These are phyloP conservation scores for Bombus turneri DNA, from an alignment of 1,140 invertebrate species.

Conservation along the genomic window DNA sequence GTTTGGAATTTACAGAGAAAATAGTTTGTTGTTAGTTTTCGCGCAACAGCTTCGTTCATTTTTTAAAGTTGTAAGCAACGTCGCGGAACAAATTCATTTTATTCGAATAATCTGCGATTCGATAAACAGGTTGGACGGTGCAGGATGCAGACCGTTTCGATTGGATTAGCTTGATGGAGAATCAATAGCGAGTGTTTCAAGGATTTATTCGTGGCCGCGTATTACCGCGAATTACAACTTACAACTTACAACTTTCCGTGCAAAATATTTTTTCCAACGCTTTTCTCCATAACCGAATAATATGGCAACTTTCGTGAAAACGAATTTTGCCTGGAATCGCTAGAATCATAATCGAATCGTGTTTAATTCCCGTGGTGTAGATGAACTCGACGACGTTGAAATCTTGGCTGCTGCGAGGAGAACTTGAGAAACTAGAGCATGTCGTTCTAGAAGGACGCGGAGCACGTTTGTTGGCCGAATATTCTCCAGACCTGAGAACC, in stretches of 20 bases:
- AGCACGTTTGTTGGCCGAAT: slow-evolving; percentile 86
- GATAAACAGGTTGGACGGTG: not conserved
- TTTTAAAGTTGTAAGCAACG: no score
- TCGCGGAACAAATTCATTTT: not conserved
- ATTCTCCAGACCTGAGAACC: slow-evolving; percentile 86
- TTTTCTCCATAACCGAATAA: not conserved
- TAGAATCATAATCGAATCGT: not conserved
- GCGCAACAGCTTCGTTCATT: no score
- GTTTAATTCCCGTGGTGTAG: slow-evolving; percentile 58
- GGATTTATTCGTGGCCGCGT: not conserved
- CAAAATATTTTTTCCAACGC: not conserved
- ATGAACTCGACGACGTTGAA: slow-evolving; percentile 85
- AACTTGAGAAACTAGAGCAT: slow-evolving; percentile 89
- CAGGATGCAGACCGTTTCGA: not conserved
- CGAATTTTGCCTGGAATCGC: not conserved
- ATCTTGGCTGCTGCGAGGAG: slow-evolving; percentile 88
- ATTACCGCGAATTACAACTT: no score
- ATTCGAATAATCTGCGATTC: not conserved
- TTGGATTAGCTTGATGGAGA: slow-evolving; percentile 1
- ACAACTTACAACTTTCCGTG: not conserved
- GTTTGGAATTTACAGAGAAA: not conserved
- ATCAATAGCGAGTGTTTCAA: slow-evolving; percentile 24
- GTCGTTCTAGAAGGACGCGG: slow-evolving; percentile 91
- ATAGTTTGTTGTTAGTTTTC: not conserved
- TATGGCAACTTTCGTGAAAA: no score